Conservation (phyloP, 2,797 vertebrate genomes). For the Remorina albescens region DNA sequence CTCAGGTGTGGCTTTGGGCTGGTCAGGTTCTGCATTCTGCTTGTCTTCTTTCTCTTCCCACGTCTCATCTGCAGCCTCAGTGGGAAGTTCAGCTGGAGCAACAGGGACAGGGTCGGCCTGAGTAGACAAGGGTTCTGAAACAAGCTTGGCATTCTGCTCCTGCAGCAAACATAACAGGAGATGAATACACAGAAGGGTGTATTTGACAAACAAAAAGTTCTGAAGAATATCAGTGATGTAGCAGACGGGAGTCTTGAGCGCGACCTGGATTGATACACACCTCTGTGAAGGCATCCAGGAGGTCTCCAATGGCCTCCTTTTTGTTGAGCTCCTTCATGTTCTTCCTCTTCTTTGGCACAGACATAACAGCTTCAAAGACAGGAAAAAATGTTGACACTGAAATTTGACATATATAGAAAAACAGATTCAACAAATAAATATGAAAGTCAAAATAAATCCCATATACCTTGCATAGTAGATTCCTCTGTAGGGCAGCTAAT, state of each 20-base stretch:
- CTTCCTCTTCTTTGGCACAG: conserved; percentile 96
- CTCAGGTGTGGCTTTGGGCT: conserved; percentile 76
- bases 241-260: not conserved
- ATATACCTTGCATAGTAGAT: conserved; percentile 87
- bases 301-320: conserved; percentile 92
- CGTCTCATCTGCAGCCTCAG: conserved; percentile 91
- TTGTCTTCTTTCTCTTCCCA: conserved; percentile 99
- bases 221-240: not conserved
- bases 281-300: conserved; percentile 98
- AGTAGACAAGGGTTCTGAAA: conserved; percentile 77
- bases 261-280: conserved; percentile 66
- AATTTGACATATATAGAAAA: conserved; percentile 9
- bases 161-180: conserved; percentile 48
- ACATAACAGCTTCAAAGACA: conserved; percentile 80
- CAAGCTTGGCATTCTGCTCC: conserved; percentile 84
- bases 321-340: conserved; percentile 96
- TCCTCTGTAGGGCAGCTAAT: conserved; percentile 80
- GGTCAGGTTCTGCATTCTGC: conserved; percentile 88
- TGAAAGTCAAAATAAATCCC: not conserved
- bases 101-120: conserved; percentile 78
- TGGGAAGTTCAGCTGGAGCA: conserved; percentile 68
- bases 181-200: not conserved
- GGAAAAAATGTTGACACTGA: conserved; percentile 1
- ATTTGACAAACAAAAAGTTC: not conserved
- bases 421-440: not conserved